These are phyloP conservation scores for Gonioctena quinquepunctata DNA, from an alignment of 1,140 invertebrate species.

Conservation along the genomic window DNA sequence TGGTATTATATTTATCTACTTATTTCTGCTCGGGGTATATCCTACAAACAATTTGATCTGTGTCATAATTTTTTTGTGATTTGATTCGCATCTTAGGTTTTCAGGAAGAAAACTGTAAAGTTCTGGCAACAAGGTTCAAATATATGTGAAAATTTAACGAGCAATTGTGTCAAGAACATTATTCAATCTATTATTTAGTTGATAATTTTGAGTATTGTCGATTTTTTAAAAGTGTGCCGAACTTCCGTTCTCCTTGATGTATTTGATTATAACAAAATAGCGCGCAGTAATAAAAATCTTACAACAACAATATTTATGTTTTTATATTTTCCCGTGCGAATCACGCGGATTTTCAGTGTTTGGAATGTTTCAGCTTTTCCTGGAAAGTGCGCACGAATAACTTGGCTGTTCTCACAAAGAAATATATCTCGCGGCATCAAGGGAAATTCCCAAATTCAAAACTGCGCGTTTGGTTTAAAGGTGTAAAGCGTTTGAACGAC, in stretches of 20 bases:
- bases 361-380: background rate
- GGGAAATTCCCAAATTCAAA: slow-evolving; percentile 40
- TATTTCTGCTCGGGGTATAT: no score
- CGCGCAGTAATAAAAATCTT: background rate
- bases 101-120: no score
- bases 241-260: background rate
- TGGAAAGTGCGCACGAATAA: background rate
- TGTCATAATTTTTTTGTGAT: no score
- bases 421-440: slow-evolving; percentile 17
- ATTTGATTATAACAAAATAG: background rate
- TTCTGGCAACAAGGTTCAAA: no score
- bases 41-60: no score
- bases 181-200: no score
- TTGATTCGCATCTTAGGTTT: no score
- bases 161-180: no score
- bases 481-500: slow-evolving; percentile 39
- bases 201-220: no score
- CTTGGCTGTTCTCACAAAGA: background rate
- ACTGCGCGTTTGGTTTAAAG: slow-evolving; percentile 42
- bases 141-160: no score
- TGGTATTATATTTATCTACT: no score
- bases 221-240: background rate
- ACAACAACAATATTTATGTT: background rate
- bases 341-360: background rate
- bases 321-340: background rate